Evolutionary conservation across 2,888 invertebrate species (phyloP).

Genomic region (Lithophane semibrunnea): DNA sequence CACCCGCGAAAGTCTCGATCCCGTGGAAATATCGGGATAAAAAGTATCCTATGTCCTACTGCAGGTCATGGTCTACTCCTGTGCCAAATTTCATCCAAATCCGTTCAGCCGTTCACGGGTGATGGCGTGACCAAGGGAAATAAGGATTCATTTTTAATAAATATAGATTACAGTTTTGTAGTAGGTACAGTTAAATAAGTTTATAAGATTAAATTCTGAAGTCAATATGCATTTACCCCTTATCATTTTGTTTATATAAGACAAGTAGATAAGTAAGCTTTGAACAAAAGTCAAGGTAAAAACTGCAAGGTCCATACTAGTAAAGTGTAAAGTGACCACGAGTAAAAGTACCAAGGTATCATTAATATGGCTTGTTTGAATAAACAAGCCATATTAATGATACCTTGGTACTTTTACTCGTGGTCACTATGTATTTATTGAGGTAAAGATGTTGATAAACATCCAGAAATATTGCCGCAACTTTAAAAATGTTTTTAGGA

Average conservation of each 20-base stretch:
- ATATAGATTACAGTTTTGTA: slow-evolving; percentile 1
- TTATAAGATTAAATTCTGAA: background rate
- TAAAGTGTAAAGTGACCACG: too few species aligned
- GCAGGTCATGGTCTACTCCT: too few species aligned
- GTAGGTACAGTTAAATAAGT: background rate
- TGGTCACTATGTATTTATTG: background rate
- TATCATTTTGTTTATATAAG: slow-evolving; percentile 43
- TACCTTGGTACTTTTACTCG: slow-evolving; percentile 14
- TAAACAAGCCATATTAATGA: slow-evolving; percentile 1
- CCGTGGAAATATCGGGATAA: too few species aligned
- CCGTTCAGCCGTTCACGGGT: too few species aligned
- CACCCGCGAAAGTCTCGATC: too few species aligned
- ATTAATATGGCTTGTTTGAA: too few species aligned
- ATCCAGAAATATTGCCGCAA: background rate
- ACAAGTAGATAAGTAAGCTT: slow-evolving; percentile 29
- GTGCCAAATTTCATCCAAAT: too few species aligned
- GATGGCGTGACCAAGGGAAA: too few species aligned
- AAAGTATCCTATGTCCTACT: too few species aligned
- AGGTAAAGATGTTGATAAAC: background rate
- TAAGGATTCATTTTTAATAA: too few species aligned
- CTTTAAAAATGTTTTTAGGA: background rate
- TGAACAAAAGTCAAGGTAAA: slow-evolving; percentile 55
- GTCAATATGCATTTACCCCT: slow-evolving; percentile 5
- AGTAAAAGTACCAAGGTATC: too few species aligned
- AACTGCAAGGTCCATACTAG: slow-evolving; percentile 32